These are phyloP conservation scores for Caenorhabditis imperialis DNA, from an alignment of 2,888 invertebrate genomes.

Conservation along the genomic window DNA sequence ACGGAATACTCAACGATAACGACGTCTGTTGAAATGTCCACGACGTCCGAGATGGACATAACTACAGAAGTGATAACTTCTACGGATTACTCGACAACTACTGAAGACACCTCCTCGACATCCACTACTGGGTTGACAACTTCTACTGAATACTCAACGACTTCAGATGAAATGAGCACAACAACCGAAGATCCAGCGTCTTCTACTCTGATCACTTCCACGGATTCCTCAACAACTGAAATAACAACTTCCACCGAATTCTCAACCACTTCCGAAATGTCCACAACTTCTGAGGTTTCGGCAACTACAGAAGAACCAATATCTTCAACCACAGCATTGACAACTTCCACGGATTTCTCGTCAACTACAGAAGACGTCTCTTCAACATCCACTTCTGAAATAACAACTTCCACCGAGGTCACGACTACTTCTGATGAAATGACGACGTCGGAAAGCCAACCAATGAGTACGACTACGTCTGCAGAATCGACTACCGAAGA, in stretches of 20 bases:
- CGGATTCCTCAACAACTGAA: constrained; percentile 1
- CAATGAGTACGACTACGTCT: neutral
- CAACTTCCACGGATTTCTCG: neutral
- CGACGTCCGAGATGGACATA: neutral
- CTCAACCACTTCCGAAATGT: neutral
- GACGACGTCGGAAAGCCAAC: no score
- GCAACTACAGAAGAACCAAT: neutral
- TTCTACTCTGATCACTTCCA: neutral
- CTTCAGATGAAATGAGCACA: neutral
- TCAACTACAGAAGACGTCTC: neutral
- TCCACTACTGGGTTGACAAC: neutral
- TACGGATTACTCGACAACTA: neutral
- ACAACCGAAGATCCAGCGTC: neutral
- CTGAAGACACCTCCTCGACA: neutral
- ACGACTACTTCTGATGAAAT: neutral
- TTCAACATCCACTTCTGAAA: neutral
- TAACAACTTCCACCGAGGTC: neutral
- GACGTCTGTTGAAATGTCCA: no score
- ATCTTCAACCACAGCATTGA: constrained; percentile 2
- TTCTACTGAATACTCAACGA: neutral
- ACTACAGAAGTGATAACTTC: constrained; percentile 1
- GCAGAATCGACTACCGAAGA: neutral
- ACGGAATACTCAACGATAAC: neutral
- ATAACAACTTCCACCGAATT: neutral
- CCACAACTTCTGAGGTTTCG: neutral